Conservation (phyloP, 2,113 vertebrate genomes). For the Coracopsis vasa region DNA sequence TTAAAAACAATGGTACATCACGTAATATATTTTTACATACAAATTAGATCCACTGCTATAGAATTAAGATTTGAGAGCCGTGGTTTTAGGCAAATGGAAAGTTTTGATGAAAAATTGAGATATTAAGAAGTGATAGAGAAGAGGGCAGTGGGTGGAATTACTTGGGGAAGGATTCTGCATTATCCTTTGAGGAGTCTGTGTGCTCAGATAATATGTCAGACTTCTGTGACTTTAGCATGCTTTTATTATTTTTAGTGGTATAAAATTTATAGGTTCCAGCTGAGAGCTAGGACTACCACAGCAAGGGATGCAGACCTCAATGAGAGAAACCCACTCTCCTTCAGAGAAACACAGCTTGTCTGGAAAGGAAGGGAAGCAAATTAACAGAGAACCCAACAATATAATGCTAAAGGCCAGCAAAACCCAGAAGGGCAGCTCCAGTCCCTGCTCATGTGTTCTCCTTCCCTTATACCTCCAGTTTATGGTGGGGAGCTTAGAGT, state of each 20-base stretch:
- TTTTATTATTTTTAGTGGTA: background rate
- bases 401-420: background rate
- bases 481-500: background rate
- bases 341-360: background rate
- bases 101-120: background rate
- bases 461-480: background rate
- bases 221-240: background rate
- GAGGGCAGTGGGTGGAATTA: background rate
- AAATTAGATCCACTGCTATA: background rate
- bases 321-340: accelerated
- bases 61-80: background rate
- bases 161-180: background rate
- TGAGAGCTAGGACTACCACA: background rate
- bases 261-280: background rate
- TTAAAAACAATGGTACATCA: background rate
- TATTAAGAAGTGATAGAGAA: background rate
- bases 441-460: background rate
- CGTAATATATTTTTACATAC: background rate
- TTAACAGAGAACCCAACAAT: background rate
- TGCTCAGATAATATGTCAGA: background rate
- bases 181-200: background rate
- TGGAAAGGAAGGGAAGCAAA: background rate
- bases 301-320: background rate
- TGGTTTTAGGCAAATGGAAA: background rate
- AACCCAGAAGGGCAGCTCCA: background rate